A percentile compares a stretch with the other conserved stretches of the same genome.
phyloP scores from a whole-genome alignment of 1,140 invertebrate species.

The Saccostrea glomerata region DNA sequence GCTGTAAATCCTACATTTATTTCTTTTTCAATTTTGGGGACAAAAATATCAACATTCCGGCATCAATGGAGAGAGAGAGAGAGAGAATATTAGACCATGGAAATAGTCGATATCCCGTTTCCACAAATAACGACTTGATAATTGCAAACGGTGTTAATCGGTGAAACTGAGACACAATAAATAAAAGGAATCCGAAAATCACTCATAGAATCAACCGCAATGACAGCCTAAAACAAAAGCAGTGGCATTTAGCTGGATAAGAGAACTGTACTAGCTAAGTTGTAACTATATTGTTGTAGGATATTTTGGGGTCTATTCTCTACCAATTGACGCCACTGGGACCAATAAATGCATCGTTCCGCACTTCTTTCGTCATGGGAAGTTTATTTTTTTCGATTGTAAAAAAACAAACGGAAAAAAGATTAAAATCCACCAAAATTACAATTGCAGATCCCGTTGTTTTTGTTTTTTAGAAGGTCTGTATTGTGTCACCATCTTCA shows the following conservation, averaged over 20 bases:
- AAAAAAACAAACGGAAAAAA: too few relatives aligned
- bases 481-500: too few relatives aligned
- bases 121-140: conserved; percentile 16
- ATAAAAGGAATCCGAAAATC: not conserved
- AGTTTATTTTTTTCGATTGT: too few relatives aligned
- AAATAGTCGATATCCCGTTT: not conserved
- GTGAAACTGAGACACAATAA: conserved; percentile 2
- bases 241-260: not conserved
- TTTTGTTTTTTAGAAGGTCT: too few relatives aligned
- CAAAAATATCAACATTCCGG: not conserved
- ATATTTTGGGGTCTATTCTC: not conserved
- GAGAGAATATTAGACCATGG: not conserved
- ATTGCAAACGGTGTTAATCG: not conserved
- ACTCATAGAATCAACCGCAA: not conserved
- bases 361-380: too few relatives aligned
- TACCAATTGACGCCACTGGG: not conserved
- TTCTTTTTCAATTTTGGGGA: not conserved
- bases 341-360: not conserved
- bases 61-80: conserved; percentile 5
- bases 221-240: not conserved
- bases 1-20: not conserved
- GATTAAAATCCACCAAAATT: too few relatives aligned
- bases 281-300: not conserved
- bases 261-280: not conserved
- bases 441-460: too few relatives aligned